A percentile compares a stretch with the other conserved stretches of the same genome.
Evolutionary conservation across 2,888 invertebrate species (phyloP).

Genomic region (Drosophila mulleri): DNA sequence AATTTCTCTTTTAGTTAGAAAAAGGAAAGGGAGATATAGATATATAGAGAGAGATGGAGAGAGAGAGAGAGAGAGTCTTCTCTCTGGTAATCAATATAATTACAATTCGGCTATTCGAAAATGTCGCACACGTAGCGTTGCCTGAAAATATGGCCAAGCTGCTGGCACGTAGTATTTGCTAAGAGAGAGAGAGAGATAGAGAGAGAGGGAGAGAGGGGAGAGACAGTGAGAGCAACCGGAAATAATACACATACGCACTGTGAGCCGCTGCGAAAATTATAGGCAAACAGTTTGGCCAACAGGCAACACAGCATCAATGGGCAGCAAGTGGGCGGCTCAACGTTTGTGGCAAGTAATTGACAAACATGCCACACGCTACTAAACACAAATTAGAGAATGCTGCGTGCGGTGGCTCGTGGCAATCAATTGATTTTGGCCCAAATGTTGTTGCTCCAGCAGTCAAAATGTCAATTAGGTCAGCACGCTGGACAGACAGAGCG

Average conservation of each 20-base stretch:
- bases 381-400: slow-evolving; percentile 74
- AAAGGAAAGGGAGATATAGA: not conserved
- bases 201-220: slow-evolving; percentile 25
- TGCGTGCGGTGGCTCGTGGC: slow-evolving; percentile 45
- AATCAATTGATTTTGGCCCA: slow-evolving; percentile 72
- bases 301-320: slow-evolving; percentile 4
- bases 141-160: slow-evolving; percentile 42
- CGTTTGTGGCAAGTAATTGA: slow-evolving; percentile 68
- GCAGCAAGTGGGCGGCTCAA: not conserved
- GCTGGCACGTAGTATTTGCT: slow-evolving; percentile 59
- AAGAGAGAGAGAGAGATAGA: slow-evolving; percentile 17
- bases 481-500: not conserved
- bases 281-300: slow-evolving; percentile 62
- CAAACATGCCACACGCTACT: slow-evolving; percentile 79
- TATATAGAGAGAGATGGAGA: too few species aligned
- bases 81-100: slow-evolving; percentile 73
- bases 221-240: slow-evolving; percentile 48
- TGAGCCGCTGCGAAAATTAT: slow-evolving; percentile 49
- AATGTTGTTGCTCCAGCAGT: slow-evolving; percentile 44
- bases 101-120: slow-evolving; percentile 70
- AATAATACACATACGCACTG: slow-evolving; percentile 79
- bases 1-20: slow-evolving; percentile 57
- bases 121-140: slow-evolving; percentile 73
- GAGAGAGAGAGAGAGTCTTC: not conserved
- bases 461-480: slow-evolving; percentile 71